phyloP scores from a whole-genome alignment of 2,113 vertebrate species.

The Gymnarchus niloticus region DNA sequence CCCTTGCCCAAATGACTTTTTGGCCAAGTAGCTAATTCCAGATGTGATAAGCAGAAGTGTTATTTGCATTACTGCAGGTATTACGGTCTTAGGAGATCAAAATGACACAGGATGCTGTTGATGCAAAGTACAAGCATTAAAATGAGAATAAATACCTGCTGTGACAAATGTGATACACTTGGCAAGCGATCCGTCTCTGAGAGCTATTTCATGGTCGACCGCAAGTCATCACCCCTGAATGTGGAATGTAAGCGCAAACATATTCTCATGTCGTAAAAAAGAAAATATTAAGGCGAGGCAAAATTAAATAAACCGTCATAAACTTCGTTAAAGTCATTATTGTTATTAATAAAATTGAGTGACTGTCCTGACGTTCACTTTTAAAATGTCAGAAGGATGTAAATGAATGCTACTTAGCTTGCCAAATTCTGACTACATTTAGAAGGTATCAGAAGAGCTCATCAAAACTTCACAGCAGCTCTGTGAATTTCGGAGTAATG shows the following conservation, averaged over 20 bases:
- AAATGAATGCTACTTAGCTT: neutral
- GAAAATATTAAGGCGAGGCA: neutral
- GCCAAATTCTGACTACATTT: neutral
- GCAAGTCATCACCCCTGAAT: neutral
- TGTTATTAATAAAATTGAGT: neutral
- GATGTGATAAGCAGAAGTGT: neutral
- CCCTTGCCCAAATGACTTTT: neutral
- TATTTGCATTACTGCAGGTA: neutral
- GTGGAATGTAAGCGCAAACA: neutral
- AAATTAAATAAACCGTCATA: neutral
- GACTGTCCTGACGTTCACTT: neutral
- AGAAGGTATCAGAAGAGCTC: neutral
- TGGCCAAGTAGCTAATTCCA: neutral
- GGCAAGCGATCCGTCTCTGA: neutral
- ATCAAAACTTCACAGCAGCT: neutral
- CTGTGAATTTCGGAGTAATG: neutral
- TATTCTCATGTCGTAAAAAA: neutral
- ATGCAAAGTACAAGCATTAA: neutral
- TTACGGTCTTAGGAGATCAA: neutral
- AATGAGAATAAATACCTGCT: neutral
- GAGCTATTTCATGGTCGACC: slow-evolving; percentile 4
- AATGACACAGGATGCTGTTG: neutral
- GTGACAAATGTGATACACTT: neutral
- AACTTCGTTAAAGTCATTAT: neutral
- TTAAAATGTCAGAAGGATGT: neutral